Percentiles rank a stretch among this genome's conserved stretches.
Conservation (phyloP, 2,888 invertebrate species). For the Drosophila nr. perissopoda region DNA sequence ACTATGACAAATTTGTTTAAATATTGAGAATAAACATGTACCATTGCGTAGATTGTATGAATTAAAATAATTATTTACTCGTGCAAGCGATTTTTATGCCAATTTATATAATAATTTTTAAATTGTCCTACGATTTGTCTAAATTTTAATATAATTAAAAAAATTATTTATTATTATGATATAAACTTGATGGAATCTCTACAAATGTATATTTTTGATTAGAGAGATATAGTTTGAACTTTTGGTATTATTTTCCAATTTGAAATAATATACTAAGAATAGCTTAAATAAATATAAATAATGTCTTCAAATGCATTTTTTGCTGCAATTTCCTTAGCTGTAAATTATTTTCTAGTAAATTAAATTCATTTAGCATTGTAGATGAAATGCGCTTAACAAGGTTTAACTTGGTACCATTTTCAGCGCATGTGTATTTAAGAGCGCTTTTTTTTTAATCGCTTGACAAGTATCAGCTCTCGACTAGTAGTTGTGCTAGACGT, state of each 20-base stretch:
- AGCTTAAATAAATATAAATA: background rate
- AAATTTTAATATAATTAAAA: background rate
- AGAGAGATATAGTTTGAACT: background rate
- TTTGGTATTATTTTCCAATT: background rate
- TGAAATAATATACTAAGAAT: background rate
- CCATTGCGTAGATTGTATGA: background rate
- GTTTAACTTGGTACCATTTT: slow-evolving; percentile 19
- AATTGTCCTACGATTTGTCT: background rate
- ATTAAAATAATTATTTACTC: background rate
- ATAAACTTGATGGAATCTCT: background rate
- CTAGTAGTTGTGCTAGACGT: slow-evolving; percentile 33
- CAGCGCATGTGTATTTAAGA: slow-evolving; percentile 31
- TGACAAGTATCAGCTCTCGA: slow-evolving; percentile 22
- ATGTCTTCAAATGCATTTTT: background rate
- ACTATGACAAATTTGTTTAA: background rate
- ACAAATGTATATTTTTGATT: background rate
- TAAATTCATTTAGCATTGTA: slow-evolving; percentile 5
- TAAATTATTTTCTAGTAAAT: background rate
- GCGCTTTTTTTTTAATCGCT: slow-evolving; percentile 31
- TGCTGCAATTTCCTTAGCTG: background rate
- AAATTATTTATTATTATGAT: background rate
- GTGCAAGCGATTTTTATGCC: background rate
- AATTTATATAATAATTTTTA: background rate
- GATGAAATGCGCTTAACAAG: slow-evolving; percentile 14
- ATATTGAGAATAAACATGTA: background rate